Percentiles rank a stretch among this genome's conserved stretches.
Evolutionary conservation across 92 coral and sea anemone species (phyloP).

Genomic region (Actinernus sp.): DNA sequence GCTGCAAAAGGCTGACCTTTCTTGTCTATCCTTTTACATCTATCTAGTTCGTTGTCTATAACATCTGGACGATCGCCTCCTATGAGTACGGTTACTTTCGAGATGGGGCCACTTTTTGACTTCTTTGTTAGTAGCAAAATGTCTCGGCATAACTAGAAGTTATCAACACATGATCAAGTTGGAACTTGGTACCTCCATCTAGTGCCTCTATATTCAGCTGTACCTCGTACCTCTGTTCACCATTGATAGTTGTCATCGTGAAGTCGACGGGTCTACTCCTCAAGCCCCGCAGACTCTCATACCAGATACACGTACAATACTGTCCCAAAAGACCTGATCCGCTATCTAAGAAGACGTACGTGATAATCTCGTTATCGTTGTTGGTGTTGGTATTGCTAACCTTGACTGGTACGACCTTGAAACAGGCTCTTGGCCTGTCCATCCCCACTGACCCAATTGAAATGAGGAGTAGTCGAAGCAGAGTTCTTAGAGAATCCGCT

Average conservation of each 20-base stretch:
- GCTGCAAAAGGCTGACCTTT: constrained; percentile 66
- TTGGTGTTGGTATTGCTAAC: constrained; percentile 40
- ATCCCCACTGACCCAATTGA: too few species aligned
- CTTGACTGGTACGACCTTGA: constrained; percentile 73
- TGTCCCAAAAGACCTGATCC: too few species aligned
- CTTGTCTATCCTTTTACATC: constrained; percentile 48
- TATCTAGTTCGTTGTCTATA: constrained; percentile 45
- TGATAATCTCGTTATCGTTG: constrained; percentile 43
- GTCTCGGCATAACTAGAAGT: constrained; percentile 58
- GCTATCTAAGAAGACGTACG: constrained; percentile 68
- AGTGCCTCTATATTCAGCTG: constrained; percentile 59
- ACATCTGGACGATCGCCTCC: constrained; percentile 72
- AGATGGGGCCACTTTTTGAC: constrained; percentile 71
- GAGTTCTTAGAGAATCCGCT: too few species aligned
- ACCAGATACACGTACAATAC: constrained; percentile 68
- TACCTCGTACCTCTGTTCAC: constrained; percentile 55
- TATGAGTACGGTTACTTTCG: constrained; percentile 59
- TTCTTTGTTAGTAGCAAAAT: constrained; percentile 59
- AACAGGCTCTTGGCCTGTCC: constrained; percentile 56
- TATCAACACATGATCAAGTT: constrained; percentile 52
- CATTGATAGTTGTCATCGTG: constrained; percentile 56
- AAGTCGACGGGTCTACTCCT: constrained; percentile 43
- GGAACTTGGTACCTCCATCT: constrained; percentile 55
- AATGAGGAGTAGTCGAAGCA: too few species aligned
- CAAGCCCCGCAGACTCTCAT: constrained; percentile 39